phyloP scores from a whole-genome alignment of 2,888 invertebrate species.

The Terebella lapidaria region DNA sequence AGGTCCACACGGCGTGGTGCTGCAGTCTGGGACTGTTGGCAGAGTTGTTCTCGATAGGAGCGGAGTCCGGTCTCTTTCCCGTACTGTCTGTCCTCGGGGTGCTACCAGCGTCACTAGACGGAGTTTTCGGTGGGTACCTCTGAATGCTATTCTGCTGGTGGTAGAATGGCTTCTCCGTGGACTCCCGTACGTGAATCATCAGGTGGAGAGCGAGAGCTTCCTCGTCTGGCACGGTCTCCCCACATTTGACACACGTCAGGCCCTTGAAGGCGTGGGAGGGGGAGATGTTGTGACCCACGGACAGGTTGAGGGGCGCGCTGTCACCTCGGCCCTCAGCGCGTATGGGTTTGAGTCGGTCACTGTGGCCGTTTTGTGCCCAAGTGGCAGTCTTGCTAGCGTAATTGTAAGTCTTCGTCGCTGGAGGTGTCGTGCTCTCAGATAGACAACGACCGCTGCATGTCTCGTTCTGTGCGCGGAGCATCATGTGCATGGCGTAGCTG shows the following conservation, averaged over 20 bases:
- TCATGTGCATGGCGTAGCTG: conserved; percentile 53
- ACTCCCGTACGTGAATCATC: conserved; percentile 29
- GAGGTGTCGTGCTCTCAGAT: neutral
- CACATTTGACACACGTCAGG: conserved; percentile 27
- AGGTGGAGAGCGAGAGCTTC: conserved; percentile 50
- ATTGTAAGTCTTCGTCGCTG: neutral
- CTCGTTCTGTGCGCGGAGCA: conserved; percentile 49
- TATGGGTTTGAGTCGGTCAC: neutral
- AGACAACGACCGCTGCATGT: conserved; percentile 13
- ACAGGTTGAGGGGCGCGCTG: neutral
- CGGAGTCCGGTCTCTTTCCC: conserved; percentile 5
- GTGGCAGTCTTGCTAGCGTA: neutral
- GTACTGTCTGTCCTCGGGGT: no score
- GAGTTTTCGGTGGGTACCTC: neutral
- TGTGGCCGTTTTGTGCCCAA: neutral
- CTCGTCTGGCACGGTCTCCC: conserved; percentile 34
- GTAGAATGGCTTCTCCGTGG: neutral
- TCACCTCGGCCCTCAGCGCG: neutral
- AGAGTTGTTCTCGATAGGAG: neutral
- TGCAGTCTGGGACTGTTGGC: neutral
- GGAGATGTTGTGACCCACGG: neutral
- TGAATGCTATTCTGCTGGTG: neutral
- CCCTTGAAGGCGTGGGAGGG: neutral
- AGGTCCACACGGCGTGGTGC: conserved; percentile 2
- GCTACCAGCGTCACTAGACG: neutral